phyloP scores from a whole-genome alignment of 2,113 vertebrate species.

The Pitta sordida region DNA sequence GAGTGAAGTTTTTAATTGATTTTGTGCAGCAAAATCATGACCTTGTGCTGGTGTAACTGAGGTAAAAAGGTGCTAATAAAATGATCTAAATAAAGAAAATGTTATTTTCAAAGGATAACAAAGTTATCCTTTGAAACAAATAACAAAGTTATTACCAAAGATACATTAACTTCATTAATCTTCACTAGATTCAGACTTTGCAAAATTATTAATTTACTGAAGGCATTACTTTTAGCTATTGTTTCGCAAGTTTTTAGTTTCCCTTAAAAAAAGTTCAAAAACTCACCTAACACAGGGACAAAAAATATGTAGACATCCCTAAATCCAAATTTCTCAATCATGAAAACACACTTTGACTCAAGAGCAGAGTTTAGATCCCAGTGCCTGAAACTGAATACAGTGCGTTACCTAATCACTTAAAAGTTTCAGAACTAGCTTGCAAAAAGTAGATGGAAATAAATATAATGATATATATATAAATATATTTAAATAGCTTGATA shows the following conservation, averaged over 20 bases:
- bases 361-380: not conserved
- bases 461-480: not conserved
- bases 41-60: not conserved
- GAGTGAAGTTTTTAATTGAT: not conserved
- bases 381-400: not conserved
- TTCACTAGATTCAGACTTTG: not conserved
- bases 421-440: not conserved
- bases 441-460: not conserved
- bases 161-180: not conserved
- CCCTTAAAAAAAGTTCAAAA: too few species aligned
- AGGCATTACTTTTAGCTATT: not conserved
- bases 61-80: not conserved
- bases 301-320: not conserved
- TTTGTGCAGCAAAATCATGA: not conserved
- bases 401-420: not conserved
- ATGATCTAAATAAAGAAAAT: not conserved
- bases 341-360: not conserved
- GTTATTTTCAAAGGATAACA: not conserved
- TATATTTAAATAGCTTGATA: not conserved
- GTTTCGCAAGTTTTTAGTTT: not conserved
- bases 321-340: not conserved
- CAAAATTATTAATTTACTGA: not conserved
- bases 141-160: not conserved
- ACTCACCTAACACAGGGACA: too few species aligned
- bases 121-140: too few species aligned